Conservation (phyloP, 2,113 vertebrate genomes). For the Anolis sagrei region DNA sequence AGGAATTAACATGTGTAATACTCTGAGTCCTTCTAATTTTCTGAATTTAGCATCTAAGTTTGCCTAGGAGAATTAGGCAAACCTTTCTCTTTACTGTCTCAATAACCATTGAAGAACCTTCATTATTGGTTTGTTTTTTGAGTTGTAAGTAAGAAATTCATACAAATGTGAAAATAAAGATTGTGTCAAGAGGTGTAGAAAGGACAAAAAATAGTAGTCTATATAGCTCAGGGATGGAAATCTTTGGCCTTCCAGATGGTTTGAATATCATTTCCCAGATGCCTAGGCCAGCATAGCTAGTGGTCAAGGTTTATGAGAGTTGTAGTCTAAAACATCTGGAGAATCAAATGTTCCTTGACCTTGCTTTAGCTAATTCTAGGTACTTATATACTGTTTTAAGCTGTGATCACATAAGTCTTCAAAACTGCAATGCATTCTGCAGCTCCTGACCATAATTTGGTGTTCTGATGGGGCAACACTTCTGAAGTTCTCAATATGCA, state of each 20-base stretch:
- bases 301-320: background rate
- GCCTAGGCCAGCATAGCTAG: background rate
- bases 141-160: conserved; percentile 11
- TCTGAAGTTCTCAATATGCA: background rate
- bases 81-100: conserved; percentile 17
- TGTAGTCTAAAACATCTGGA: background rate
- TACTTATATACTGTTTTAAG: background rate
- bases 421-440: background rate
- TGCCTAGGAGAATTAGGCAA: conserved; percentile 20
- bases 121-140: conserved; percentile 4
- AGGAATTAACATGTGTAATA: conserved; percentile 19
- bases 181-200: background rate
- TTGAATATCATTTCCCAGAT: background rate
- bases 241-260: background rate
- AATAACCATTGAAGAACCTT: background rate
- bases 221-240: background rate
- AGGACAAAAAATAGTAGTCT: background rate
- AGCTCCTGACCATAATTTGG: background rate
- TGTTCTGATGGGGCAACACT: background rate
- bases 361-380: background rate
- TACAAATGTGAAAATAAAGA: background rate
- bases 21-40: conserved; percentile 8
- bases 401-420: background rate
- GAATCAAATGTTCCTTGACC: background rate
- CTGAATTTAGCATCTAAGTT: conserved; percentile 2